Conservation (phyloP, 2,797 vertebrate genomes). For the Melanogrammus aeglefinus region DNA sequence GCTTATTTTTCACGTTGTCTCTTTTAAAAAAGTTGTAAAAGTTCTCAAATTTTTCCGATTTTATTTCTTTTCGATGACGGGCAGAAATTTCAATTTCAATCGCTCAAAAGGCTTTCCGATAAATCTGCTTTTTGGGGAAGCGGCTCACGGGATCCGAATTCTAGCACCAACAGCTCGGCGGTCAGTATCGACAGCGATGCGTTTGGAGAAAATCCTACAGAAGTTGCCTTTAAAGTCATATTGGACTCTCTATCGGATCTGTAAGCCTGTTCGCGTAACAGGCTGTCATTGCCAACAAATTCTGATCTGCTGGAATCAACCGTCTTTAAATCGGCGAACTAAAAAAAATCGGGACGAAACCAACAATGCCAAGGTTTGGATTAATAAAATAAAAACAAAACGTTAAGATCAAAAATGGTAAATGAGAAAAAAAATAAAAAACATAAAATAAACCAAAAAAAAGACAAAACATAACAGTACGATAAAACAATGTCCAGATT, state of each 20-base stretch:
- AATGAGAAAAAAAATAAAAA: constrained; percentile 63
- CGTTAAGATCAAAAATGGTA: constrained; percentile 85
- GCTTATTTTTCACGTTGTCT: constrained; percentile 2
- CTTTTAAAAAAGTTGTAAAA: background rate
- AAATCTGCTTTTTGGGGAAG: background rate
- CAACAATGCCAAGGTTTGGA: constrained; percentile 98
- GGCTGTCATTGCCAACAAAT: constrained; percentile 82
- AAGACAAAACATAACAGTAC: constrained; percentile 77
- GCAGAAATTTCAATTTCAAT: no score
- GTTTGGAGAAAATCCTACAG: constrained; percentile 49
- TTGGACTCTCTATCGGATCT: constrained; percentile 94
- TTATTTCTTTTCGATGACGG: background rate
- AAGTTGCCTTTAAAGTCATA: constrained; percentile 81
- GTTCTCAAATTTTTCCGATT: background rate
- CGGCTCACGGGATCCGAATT: background rate
- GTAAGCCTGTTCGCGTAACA: constrained; percentile 74
- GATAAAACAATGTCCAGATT: constrained; percentile 85
- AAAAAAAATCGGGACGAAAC: constrained; percentile 83
- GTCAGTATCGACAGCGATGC: background rate
- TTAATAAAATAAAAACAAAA: constrained; percentile 69
- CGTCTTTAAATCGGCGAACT: constrained; percentile 85
- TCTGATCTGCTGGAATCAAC: constrained; percentile 81
- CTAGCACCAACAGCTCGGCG: background rate
- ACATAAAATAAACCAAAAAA: constrained; percentile 44
- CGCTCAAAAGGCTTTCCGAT: background rate